Conservation (phyloP, 2,797 vertebrate species). For the Knipowitschia caucasica region DNA sequence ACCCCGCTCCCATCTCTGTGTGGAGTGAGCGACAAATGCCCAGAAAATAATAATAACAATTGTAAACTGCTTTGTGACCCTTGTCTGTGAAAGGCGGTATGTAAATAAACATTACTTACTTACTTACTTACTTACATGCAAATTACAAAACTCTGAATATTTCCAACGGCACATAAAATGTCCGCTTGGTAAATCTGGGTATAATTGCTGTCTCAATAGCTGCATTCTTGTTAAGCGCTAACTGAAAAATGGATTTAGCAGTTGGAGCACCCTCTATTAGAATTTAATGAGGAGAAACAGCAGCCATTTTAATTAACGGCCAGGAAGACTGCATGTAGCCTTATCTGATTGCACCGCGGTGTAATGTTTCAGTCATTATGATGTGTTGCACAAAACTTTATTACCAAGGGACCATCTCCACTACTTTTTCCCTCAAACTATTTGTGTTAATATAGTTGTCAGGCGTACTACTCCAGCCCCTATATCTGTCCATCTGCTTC, state of each 20-base stretch:
- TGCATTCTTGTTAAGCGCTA: slow-evolving; percentile 6
- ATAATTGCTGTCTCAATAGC: slow-evolving; percentile 6
- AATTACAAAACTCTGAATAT: not conserved
- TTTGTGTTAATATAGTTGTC: slow-evolving; percentile 3
- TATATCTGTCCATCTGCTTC: slow-evolving; percentile 18
- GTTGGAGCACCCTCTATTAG: not conserved
- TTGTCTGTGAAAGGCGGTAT: too few species aligned
- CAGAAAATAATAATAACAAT: too few species aligned
- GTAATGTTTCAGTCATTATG: not conserved
- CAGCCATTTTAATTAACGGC: slow-evolving; percentile 1
- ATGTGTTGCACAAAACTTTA: slow-evolving; percentile 6
- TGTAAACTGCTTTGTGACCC: too few species aligned
- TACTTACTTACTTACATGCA: not conserved
- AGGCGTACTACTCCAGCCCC: slow-evolving; percentile 25
- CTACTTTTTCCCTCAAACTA: not conserved
- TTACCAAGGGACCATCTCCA: not conserved
- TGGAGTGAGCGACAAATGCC: too few species aligned
- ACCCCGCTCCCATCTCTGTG: too few species aligned
- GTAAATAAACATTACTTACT: too few species aligned
- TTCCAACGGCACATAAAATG: not conserved
- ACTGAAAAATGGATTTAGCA: slow-evolving; percentile 4
- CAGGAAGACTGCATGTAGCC: not conserved
- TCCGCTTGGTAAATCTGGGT: not conserved
- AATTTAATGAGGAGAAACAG: slow-evolving; percentile 7
- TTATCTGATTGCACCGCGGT: not conserved